Conservation (phyloP, 2,113 vertebrate species). For the Stigmatopora argus region DNA sequence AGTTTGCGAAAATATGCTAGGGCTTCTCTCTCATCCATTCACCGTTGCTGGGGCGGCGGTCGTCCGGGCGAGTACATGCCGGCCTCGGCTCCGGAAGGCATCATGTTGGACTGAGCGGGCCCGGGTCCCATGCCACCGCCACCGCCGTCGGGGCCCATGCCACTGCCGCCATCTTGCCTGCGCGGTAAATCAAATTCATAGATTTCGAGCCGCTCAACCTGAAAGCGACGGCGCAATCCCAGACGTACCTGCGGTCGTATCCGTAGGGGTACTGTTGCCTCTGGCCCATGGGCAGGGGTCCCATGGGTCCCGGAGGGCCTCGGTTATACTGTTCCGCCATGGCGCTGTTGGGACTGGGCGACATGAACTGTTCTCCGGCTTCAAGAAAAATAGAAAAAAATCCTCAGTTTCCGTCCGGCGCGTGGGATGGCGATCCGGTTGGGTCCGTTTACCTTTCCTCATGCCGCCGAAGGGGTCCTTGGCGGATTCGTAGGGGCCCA, state of each 20-base stretch:
- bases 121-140: constrained; percentile 83
- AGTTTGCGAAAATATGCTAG: too few species aligned
- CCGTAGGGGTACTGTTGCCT: constrained; percentile 92
- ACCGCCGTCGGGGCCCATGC: constrained; percentile 83
- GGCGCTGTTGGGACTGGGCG: constrained; percentile 84
- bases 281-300: constrained; percentile 86
- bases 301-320: constrained; percentile 81
- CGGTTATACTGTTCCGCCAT: constrained; percentile 91
- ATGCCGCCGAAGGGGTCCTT: constrained; percentile 96
- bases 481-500: constrained; percentile 88
- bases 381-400: constrained; percentile 1
- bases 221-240: too few species aligned
- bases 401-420: neutral
- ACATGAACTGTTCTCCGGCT: constrained; percentile 93
- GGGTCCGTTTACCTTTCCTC: constrained; percentile 85
- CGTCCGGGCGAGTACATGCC: constrained; percentile 98
- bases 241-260: constrained; percentile 82
- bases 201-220: too few species aligned
- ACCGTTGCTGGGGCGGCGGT: constrained; percentile 85
- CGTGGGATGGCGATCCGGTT: neutral
- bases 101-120: constrained; percentile 84
- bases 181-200: too few species aligned
- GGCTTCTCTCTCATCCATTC: constrained; percentile 27
- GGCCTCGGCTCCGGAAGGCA: constrained; percentile 89
- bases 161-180: constrained; percentile 80